Evolutionary conservation across 2,888 invertebrate genomes (phyloP).

Genomic region (Lasioglossum vierecki): DNA sequence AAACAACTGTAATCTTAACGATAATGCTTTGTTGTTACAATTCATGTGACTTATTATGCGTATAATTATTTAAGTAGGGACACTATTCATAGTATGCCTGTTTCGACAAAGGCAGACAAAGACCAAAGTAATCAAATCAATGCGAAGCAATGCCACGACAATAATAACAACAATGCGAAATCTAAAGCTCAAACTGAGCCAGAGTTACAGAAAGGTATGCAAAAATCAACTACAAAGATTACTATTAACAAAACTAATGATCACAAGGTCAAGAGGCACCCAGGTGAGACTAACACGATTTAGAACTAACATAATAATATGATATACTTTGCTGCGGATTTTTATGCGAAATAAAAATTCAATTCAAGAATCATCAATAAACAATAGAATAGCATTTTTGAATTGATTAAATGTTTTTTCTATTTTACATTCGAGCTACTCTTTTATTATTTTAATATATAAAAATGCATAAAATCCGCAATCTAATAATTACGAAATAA

Average conservation of each 20-base stretch:
- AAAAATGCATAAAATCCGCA: not conserved
- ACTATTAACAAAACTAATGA: slow-evolving; percentile 34
- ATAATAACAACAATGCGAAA: slow-evolving; percentile 62
- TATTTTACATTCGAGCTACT: not conserved
- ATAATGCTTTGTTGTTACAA: not conserved
- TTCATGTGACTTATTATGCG: not conserved
- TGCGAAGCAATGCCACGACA: slow-evolving; percentile 44
- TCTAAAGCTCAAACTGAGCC: slow-evolving; percentile 28
- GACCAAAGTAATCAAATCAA: slow-evolving; percentile 24
- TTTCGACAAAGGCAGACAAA: slow-evolving; percentile 28
- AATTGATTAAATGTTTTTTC: not conserved
- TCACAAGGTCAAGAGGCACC: slow-evolving; percentile 33
- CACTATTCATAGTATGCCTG: slow-evolving; percentile 9
- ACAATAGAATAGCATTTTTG: not conserved
- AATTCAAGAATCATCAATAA: not conserved
- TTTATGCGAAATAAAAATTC: not conserved
- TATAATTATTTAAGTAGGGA: slow-evolving; percentile 46
- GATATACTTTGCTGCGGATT: not conserved
- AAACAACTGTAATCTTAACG: not conserved
- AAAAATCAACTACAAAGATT: slow-evolving; percentile 32
- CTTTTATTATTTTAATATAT: not conserved
- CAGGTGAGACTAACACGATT: slow-evolving; percentile 31
- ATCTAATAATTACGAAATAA: not conserved
- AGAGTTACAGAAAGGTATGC: slow-evolving; percentile 36
- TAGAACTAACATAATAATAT: not conserved